Evolutionary conservation across 2,113 vertebrate genomes (phyloP), one percentile per base, ranked within the genome.

Genomic region (Cyphomyrus plagiostoma): DNA sequence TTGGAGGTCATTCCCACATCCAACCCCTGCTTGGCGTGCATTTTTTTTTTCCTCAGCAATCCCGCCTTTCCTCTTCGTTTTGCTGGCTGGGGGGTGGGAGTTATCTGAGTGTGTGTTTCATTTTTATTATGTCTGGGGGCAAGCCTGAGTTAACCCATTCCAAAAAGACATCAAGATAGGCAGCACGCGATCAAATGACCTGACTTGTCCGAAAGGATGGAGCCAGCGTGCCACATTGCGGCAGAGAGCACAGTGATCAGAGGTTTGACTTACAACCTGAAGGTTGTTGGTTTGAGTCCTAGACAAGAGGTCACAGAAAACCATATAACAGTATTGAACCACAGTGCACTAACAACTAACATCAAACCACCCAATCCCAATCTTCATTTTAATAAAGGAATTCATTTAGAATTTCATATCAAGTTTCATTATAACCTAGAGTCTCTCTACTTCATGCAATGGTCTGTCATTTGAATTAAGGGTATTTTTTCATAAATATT

Each of bases 101-200:
- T 35, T 5, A 35, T 39, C 15, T 46, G 30, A 39, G 80, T 9
- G 42, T 3, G 35, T 48, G 80, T 84, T 46, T 48, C 42, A 46
- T 83, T 84, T 84, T 84, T 84, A 84, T 84, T 84, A 84, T 23
- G 80, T 84, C 80, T 19, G 39, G 42, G 80, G 80, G 80, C 80
- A 84, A 84, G 80, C 39, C 39, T 84, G 42, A 46, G 80, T 84
- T 84, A 84, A 45, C 42, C 48, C 80, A 84, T 84, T 84, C 80
- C 45, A 7, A 45, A 84, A 84, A 84, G 80, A 84, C 39, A 46
- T 48, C 80, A 15, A 84, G 80, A 23, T 46, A 42, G 23, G 0
- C 8, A 6, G 42, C 80, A 48, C 17, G 42, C 35, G 7, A 84
- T 48, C 21, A 84, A 84, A 48, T 84, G 80, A 46, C 80, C 80